Evolutionary conservation across 35 echinoderm and acorn worm species (phyloP).

Genomic region (Ophiothrix spiculata): DNA sequence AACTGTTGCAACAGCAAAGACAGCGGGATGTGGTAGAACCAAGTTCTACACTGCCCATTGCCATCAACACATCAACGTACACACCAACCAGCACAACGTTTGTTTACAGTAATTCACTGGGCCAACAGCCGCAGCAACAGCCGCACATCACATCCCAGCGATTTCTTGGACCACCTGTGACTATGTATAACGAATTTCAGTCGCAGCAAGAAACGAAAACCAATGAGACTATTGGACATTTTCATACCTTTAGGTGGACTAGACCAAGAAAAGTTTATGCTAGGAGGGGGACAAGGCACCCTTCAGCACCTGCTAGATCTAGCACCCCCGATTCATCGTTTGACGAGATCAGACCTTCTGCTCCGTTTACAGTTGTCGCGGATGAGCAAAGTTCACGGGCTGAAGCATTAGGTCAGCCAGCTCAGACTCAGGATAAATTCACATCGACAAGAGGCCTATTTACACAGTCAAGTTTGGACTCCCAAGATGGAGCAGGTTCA

Average conservation of each 20-base stretch:
- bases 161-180: neutral
- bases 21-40: neutral
- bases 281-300: neutral
- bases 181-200: neutral
- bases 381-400: neutral
- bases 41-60: neutral
- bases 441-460: neutral
- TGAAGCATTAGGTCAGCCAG: neutral
- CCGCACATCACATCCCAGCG: neutral
- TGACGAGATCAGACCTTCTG: neutral
- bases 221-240: neutral
- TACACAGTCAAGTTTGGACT: neutral
- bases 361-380: neutral
- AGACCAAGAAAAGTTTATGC: neutral
- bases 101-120: constrained; percentile 1
- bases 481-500: neutral
- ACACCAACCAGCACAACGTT: neutral
- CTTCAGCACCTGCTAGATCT: neutral
- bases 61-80: neutral
- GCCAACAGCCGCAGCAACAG: neutral
- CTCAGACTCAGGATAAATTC: neutral
- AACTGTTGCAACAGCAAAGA: constrained; percentile 11
- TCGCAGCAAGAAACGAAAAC: neutral
- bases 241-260: neutral
- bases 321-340: neutral